Percentiles rank a stretch among this genome's conserved stretches.
Evolutionary conservation across 2,888 invertebrate genomes (phyloP).

Genomic region (Arrhopalites spinosus): DNA sequence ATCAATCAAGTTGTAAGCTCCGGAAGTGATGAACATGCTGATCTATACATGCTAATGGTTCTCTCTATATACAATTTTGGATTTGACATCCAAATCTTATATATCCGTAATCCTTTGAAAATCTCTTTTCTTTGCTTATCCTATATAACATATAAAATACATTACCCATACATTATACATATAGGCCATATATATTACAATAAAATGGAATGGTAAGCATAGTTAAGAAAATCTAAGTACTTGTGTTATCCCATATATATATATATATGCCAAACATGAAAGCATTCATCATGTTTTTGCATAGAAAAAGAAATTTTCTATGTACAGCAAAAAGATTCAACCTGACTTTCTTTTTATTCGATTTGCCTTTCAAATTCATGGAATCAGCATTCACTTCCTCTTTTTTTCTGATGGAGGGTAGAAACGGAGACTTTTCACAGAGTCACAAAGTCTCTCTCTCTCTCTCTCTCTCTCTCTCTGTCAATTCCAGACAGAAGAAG

Average conservation of each 20-base stretch:
- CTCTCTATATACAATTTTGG: too few species aligned
- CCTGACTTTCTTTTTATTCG: neutral
- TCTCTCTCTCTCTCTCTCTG: neutral
- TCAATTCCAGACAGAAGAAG: neutral
- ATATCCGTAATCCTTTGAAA: neutral
- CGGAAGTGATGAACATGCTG: too few species aligned
- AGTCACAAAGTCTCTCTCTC: neutral
- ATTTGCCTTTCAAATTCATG: neutral
- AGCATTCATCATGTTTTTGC: constrained; percentile 12
- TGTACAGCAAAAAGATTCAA: neutral
- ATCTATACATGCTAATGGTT: too few species aligned
- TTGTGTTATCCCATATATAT: neutral
- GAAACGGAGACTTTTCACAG: neutral
- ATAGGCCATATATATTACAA: neutral
- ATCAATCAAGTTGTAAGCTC: too few species aligned
- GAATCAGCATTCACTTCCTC: neutral
- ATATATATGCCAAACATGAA: neutral
- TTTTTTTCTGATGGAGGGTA: neutral
- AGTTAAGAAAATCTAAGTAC: neutral
- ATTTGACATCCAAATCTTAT: too few species aligned
- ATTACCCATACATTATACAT: neutral
- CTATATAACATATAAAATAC: neutral
- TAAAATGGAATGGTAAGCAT: neutral
- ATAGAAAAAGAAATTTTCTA: neutral
- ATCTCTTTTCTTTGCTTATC: neutral